Conservation (phyloP, 2,888 invertebrate species). For the Hoplodrina ambigua region DNA sequence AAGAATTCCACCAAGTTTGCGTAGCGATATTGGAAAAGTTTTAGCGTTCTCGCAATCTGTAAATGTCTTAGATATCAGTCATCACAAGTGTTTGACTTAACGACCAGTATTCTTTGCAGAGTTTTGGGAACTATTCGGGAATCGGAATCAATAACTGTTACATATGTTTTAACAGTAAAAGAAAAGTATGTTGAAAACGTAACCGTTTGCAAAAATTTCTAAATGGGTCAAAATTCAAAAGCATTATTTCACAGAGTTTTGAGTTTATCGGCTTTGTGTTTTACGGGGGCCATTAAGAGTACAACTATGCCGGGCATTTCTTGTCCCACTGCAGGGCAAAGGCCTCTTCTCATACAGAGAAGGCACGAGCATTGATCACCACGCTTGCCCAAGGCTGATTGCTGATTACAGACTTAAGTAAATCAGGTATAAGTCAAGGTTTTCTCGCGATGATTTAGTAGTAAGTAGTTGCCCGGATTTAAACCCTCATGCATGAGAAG, state of each 20-base stretch:
- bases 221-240: background rate
- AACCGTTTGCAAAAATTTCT: background rate
- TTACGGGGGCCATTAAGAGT: too few relatives aligned
- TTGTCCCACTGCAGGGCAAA: too few relatives aligned
- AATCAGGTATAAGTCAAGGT: too few relatives aligned
- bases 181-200: slow-evolving; percentile 20
- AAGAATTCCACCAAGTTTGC: slow-evolving; percentile 79
- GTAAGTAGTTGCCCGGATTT: too few relatives aligned
- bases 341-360: too few relatives aligned
- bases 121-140: slow-evolving; percentile 47
- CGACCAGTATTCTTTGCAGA: slow-evolving; percentile 53
- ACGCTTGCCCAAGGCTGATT: too few relatives aligned
- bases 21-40: slow-evolving; percentile 86
- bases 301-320: too few relatives aligned
- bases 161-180: slow-evolving; percentile 11
- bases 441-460: too few relatives aligned
- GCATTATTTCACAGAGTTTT: background rate
- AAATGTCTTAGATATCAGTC: slow-evolving; percentile 81
- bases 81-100: slow-evolving; percentile 76
- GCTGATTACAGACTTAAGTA: too few relatives aligned
- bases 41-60: slow-evolving; percentile 73
- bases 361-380: too few relatives aligned
- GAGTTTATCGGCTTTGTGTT: too few relatives aligned
- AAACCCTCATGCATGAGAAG: too few relatives aligned
- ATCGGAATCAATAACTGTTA: slow-evolving; percentile 28